Evolutionary conservation across 2,888 invertebrate genomes (phyloP).

Genomic region (Thereva nobilitata): DNA sequence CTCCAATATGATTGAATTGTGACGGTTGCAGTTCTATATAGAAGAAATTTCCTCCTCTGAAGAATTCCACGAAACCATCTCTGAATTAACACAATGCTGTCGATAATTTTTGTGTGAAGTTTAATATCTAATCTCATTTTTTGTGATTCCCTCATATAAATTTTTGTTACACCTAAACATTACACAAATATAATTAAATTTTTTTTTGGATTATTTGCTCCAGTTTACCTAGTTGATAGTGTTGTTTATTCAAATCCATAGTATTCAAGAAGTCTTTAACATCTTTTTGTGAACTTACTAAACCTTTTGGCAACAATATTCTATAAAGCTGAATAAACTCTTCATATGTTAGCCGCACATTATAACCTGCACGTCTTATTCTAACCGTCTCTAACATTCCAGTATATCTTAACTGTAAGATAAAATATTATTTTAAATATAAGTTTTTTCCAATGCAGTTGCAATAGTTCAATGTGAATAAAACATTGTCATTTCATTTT

Average conservation of each 20-base stretch:
- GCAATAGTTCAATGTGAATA: too few species aligned
- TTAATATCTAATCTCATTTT: slow-evolving; percentile 90
- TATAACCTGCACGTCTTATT: slow-evolving; percentile 93
- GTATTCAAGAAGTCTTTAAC: slow-evolving; percentile 82
- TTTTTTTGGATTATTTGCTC: background rate
- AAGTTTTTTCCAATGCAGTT: background rate
- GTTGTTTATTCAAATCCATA: slow-evolving; percentile 82
- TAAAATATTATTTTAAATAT: background rate
- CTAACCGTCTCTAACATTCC: slow-evolving; percentile 97
- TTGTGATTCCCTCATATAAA: slow-evolving; percentile 92
- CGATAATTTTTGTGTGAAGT: slow-evolving; percentile 91
- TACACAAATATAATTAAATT: slow-evolving; percentile 6
- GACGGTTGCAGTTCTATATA: slow-evolving; percentile 72
- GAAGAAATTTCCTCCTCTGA: slow-evolving; percentile 76
- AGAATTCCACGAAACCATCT: slow-evolving; percentile 85
- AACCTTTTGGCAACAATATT: slow-evolving; percentile 84
- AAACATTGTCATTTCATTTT: too few species aligned
- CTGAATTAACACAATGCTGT: slow-evolving; percentile 88
- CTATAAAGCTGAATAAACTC: slow-evolving; percentile 93
- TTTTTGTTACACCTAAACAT: slow-evolving; percentile 74
- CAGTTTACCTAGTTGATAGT: slow-evolving; percentile 79
- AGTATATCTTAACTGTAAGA: slow-evolving; percentile 80
- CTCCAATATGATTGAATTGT: slow-evolving; percentile 76
- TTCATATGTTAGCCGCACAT: slow-evolving; percentile 89
- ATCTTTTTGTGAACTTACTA: slow-evolving; percentile 83